These are phyloP conservation scores for Candoia aspera DNA, from an alignment of 2,113 vertebrate species.

Conservation along the genomic window DNA sequence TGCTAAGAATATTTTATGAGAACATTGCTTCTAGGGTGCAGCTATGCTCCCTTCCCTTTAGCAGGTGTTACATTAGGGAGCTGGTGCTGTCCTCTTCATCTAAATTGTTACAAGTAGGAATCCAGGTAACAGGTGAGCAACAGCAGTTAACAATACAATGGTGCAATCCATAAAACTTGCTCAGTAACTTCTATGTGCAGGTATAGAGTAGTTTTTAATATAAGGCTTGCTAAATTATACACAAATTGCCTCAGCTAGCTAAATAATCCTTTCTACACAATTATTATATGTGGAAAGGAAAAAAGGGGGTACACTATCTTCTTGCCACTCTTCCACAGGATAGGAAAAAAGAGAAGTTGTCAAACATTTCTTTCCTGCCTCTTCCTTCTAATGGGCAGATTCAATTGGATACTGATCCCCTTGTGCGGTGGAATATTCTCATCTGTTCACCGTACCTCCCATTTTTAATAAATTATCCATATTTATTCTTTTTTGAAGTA, in stretches of 20 bases:
- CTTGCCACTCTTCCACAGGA: neutral
- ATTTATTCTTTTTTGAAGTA: neutral
- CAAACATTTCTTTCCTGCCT: neutral
- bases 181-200: neutral
- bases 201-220: neutral
- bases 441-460: neutral
- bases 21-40: neutral
- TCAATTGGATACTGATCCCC: neutral
- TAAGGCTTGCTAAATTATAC: neutral
- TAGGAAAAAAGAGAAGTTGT: neutral
- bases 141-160: neutral
- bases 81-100: too few species aligned
- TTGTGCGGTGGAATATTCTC: neutral
- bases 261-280: too few species aligned
- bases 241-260: neutral
- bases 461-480: neutral
- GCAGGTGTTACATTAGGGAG: neutral
- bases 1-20: neutral
- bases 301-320: neutral
- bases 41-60: neutral
- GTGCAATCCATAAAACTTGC: neutral
- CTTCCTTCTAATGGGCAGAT: neutral
- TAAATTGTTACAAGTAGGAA: neutral
- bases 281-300: neutral
- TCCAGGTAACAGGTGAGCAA: neutral